phyloP scores from a whole-genome alignment of 2,797 vertebrate species.

The Stomatorhinus walkeri region DNA sequence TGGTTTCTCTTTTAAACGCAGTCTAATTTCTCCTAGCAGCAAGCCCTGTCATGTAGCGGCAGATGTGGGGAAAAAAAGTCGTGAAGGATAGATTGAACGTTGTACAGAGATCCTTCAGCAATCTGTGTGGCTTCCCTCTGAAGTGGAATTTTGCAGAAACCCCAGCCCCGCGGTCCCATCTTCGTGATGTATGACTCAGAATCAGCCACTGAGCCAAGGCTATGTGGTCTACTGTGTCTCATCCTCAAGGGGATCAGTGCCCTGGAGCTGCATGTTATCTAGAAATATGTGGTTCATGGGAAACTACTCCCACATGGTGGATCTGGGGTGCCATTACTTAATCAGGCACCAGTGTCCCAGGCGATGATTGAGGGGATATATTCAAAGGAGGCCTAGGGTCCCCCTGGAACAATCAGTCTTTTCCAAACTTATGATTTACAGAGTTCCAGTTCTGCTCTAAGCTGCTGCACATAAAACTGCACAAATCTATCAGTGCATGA shows the following conservation, averaged over 20 bases:
- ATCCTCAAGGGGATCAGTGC: background rate
- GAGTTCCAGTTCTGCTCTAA: background rate
- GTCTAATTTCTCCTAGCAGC: constrained; percentile 35
- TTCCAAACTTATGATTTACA: background rate
- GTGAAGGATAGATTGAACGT: constrained; percentile 32
- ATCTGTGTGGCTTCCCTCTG: constrained; percentile 41
- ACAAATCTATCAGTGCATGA: background rate
- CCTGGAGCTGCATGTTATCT: constrained; percentile 27
- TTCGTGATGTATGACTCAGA: constrained; percentile 31
- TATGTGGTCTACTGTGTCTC: constrained; percentile 2
- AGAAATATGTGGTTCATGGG: constrained; percentile 47
- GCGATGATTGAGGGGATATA: background rate
- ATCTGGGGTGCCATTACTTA: constrained; percentile 59
- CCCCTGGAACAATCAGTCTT: background rate
- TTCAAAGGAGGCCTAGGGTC: background rate
- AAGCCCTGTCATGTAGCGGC: constrained; percentile 47
- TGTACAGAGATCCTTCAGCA: constrained; percentile 39
- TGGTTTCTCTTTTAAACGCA: background rate
- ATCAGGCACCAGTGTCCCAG: constrained; percentile 48
- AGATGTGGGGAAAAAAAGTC: constrained; percentile 23
- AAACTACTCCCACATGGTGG: constrained; percentile 41
- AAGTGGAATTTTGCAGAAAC: background rate
- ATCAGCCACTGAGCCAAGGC: background rate
- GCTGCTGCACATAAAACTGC: background rate
- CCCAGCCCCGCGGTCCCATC: background rate